These are phyloP conservation scores for Aporrectodea caliginosa DNA, from an alignment of 1,140 invertebrate genomes.

Conservation along the genomic window DNA sequence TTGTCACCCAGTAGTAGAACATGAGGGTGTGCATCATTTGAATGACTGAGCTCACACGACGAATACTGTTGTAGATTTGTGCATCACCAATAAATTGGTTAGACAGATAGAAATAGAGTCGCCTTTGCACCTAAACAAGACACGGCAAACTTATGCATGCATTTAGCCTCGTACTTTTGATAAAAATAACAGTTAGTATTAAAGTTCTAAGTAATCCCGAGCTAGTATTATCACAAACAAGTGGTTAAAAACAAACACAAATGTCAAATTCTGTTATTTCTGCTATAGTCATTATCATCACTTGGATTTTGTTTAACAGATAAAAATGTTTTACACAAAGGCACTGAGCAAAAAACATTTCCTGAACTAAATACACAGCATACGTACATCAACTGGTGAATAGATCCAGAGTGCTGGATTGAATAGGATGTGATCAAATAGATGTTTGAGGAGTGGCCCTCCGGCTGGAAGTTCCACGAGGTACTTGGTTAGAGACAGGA, in stretches of 20 bases:
- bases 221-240: too few species aligned
- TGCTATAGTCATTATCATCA: too few species aligned
- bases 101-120: slow-evolving; percentile 93
- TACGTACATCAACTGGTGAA: slow-evolving; percentile 77
- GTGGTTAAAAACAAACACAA: too few species aligned
- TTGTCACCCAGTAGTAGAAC: slow-evolving; percentile 98
- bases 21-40: slow-evolving; percentile 98
- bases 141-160: not conserved
- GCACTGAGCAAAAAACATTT: too few species aligned
- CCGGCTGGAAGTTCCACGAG: slow-evolving; percentile 91
- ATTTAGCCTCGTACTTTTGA: too few species aligned
- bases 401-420: slow-evolving; percentile 99
- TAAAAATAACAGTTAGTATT: too few species aligned
- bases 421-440: slow-evolving; percentile 97
- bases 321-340: too few species aligned
- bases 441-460: slow-evolving; percentile 90
- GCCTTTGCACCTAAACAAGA: slow-evolving; percentile 68
- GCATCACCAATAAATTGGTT: slow-evolving; percentile 96
- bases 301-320: too few species aligned
- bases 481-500: slow-evolving; percentile 91
- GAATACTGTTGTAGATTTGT: slow-evolving; percentile 94
- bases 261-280: too few species aligned
- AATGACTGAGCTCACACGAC: slow-evolving; percentile 91
- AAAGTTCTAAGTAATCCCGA: too few species aligned
- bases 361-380: too few species aligned